Conservation (phyloP, 2,797 vertebrate species). For the Peromyscus eremicus region DNA sequence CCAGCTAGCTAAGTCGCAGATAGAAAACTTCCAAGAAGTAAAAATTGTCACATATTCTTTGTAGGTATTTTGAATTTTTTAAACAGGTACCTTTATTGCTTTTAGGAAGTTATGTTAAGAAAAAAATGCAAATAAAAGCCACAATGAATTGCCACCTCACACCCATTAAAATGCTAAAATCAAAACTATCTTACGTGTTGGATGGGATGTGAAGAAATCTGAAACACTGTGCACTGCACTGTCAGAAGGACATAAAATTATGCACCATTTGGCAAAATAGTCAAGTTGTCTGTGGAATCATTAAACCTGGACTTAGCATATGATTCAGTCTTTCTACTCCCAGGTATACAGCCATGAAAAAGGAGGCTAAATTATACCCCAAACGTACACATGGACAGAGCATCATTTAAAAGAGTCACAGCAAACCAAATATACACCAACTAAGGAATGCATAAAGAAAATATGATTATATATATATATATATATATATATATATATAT, state of each 20-base stretch:
- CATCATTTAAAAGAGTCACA: not conserved
- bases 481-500: no score
- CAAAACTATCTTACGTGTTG: not conserved
- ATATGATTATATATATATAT: no score
- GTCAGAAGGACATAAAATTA: not conserved
- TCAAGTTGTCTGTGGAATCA: not conserved
- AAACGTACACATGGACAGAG: not conserved
- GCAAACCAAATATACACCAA: not conserved
- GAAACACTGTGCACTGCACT: not conserved
- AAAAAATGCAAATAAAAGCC: not conserved
- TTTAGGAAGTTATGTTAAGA: not conserved
- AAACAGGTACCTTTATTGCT: not conserved
- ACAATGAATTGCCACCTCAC: not conserved
- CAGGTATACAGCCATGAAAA: not conserved
- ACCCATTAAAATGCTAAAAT: not conserved
- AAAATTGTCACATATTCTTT: not conserved
- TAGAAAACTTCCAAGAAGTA: constrained; percentile 11
- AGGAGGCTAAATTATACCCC: not conserved
- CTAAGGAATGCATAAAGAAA: not conserved
- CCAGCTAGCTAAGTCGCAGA: not conserved
- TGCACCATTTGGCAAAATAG: not conserved
- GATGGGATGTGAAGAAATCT: not conserved
- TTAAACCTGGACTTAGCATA: not conserved
- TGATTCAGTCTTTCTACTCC: not conserved
- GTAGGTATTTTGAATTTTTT: not conserved